Base-by-base conservation (phyloP, 2,113 vertebrate species). In the Rhinoderma darwinii region DNA sequence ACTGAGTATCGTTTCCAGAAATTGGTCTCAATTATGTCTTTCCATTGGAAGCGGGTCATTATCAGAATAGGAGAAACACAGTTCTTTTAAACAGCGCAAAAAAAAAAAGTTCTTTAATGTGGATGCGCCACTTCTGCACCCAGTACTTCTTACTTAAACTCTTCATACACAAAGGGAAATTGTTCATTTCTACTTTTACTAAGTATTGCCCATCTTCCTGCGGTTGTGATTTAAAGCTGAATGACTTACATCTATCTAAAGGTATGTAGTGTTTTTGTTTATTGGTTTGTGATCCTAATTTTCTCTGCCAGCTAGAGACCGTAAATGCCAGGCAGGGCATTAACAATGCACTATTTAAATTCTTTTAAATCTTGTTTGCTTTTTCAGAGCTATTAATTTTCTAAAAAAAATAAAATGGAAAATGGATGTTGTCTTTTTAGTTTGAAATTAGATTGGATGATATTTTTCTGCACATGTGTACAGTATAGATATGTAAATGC, bases 351-450 rank as follows among this genome's bases (percentile, higher is more conserved):
- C 90, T 88, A 89, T 37, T 90, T 82, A 73, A 89, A 89, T 72
- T 37, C 79, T 80, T 59, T 32, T 54, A 72, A 41, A 35, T 74
- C 79, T 82, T 61, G 51, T 87, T 87, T 87, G 79, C 89, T 88
- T 50, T 75, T 87, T 87, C 79, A 88, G 88, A 92, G 92, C 92
- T 90, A 89, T 91, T 44, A 83, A 90, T 94, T 94, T 94, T 92
- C 51, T 82, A 75, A 92, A 89, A 89, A 88, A 75, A 81, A 79
- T 63, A 51, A 88, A 88, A 70, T 22, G 68, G 37, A 72, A 72
- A 89, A 83, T 92, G 92, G 90, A 91, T 93, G 92, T 93, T 89
- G 90, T 93, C 92, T 91, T 89, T 93, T 91, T 90, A 91, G 90
- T 93, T 91, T 90, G 89, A 92, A 91, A 86, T 91, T 91, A 88